Conservation (phyloP, 1,140 invertebrate species). For the Dendrolimus kikuchii region DNA sequence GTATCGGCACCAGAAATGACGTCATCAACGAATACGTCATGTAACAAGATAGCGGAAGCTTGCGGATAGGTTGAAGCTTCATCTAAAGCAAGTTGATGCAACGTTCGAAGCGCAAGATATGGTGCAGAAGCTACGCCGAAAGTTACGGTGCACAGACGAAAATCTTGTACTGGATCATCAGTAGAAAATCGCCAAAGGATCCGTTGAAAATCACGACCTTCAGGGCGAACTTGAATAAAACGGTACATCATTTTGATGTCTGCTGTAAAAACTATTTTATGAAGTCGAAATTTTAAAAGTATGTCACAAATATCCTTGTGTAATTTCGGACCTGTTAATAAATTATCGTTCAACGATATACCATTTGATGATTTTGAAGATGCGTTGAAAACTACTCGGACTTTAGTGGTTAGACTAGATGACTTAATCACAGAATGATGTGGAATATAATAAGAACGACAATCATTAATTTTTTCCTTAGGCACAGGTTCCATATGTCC, state of each 20-base stretch:
- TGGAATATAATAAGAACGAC: constrained; percentile 1
- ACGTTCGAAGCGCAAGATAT: constrained; percentile 2
- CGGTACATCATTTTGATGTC: constrained; percentile 50
- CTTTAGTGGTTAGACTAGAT: background rate
- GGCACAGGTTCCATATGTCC: constrained; percentile 5
- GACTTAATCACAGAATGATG: constrained; percentile 5
- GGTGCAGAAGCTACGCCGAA: constrained; percentile 6
- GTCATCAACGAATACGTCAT: constrained; percentile 6
- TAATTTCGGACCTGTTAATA: constrained; percentile 32
- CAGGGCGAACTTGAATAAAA: constrained; percentile 24
- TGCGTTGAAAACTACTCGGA: constrained; percentile 43
- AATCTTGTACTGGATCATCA: constrained; percentile 4
- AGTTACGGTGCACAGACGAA: constrained; percentile 5
- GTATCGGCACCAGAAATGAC: constrained; percentile 1
- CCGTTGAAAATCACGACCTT: constrained; percentile 29
- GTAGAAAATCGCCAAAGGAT: constrained; percentile 31
- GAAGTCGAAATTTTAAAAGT: constrained; percentile 33
- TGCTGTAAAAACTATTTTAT: constrained; percentile 19
- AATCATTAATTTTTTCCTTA: background rate
- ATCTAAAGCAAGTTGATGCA: background rate
- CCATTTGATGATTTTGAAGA: constrained; percentile 14
- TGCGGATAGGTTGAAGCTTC: background rate
- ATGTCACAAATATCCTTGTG: constrained; percentile 30
- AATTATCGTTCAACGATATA: constrained; percentile 36
- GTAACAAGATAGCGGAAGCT: background rate